These are phyloP conservation scores for Ferrisia virgata DNA, from an alignment of 2,888 invertebrate species.

Conservation along the genomic window DNA sequence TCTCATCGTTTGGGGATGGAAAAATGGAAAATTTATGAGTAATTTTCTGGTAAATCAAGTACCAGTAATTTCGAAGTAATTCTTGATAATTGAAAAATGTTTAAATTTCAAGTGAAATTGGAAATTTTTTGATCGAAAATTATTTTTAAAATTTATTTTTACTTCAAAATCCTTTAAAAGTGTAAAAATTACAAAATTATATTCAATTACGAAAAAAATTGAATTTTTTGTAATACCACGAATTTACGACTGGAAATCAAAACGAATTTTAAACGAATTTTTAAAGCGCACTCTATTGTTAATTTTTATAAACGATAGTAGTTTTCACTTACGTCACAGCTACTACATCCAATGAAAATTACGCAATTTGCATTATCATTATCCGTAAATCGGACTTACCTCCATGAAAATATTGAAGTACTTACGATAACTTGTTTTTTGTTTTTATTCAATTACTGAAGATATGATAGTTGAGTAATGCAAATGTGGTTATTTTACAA, in stretches of 20 bases:
- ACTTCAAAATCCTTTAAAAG: background rate
- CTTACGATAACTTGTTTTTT: constrained; percentile 31
- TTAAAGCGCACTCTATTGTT: background rate
- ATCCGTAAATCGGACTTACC: background rate
- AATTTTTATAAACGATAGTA: background rate
- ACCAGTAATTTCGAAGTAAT: background rate
- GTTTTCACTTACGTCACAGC: background rate
- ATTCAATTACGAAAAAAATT: background rate
- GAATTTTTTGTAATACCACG: background rate
- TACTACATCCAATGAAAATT: background rate
- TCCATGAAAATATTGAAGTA: background rate
- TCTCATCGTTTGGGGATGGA: background rate
- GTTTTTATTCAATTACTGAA: constrained; percentile 10
- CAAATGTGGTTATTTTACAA: background rate
- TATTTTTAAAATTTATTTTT: background rate
- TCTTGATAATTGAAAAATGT: background rate
- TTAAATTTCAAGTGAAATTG: background rate
- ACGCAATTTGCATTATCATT: background rate
- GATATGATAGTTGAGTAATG: background rate
- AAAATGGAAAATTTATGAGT: background rate
- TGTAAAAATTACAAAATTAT: background rate
- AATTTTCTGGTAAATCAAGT: background rate
- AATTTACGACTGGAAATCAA: background rate
- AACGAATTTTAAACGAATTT: background rate
- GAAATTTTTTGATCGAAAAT: background rate